These are phyloP conservation scores for Balanococcus diminutus DNA, from an alignment of 2,888 invertebrate genomes.

Conservation along the genomic window DNA sequence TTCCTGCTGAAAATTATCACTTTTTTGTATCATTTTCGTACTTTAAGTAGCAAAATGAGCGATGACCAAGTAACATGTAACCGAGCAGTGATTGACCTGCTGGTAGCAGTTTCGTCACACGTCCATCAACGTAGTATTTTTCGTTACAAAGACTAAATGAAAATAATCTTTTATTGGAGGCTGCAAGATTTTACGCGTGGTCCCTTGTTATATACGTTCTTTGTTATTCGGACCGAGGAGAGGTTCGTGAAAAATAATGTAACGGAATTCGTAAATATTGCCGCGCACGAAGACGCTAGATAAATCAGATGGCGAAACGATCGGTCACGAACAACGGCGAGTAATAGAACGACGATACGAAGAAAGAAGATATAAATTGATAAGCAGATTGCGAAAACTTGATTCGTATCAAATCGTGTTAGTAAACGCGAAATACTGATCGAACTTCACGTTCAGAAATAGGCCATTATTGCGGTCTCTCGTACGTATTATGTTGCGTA, in stretches of 20 bases:
- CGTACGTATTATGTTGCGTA: background rate
- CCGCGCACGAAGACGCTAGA: slow-evolving; percentile 40
- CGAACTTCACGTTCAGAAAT: slow-evolving; percentile 36
- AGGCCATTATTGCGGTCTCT: slow-evolving; percentile 14
- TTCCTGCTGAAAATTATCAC: background rate
- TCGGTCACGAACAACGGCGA: slow-evolving; percentile 39
- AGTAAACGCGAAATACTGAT: slow-evolving; percentile 31
- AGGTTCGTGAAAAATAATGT: slow-evolving; percentile 27
- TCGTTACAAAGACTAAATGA: background rate
- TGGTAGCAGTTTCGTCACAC: slow-evolving; percentile 16
- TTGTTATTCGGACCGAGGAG: slow-evolving; percentile 11
- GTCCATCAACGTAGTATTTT: slow-evolving; percentile 22
- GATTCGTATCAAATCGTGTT: slow-evolving; percentile 44
- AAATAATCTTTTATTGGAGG: slow-evolving; percentile 19
- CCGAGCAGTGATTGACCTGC: slow-evolving; percentile 26
- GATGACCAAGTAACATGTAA: slow-evolving; percentile 24
- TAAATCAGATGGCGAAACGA: slow-evolving; percentile 43
- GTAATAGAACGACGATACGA: slow-evolving; percentile 39
- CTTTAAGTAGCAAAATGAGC: background rate
- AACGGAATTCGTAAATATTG: slow-evolving; percentile 41
- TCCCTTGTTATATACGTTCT: background rate
- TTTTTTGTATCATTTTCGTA: background rate
- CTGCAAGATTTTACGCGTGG: background rate
- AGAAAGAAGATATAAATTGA: slow-evolving; percentile 43
- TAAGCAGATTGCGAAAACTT: slow-evolving; percentile 39